phyloP scores from a whole-genome alignment of 30 jellyfish, hydroid and myxozoan genomes.

The Haliclystus octoradiatus region DNA sequence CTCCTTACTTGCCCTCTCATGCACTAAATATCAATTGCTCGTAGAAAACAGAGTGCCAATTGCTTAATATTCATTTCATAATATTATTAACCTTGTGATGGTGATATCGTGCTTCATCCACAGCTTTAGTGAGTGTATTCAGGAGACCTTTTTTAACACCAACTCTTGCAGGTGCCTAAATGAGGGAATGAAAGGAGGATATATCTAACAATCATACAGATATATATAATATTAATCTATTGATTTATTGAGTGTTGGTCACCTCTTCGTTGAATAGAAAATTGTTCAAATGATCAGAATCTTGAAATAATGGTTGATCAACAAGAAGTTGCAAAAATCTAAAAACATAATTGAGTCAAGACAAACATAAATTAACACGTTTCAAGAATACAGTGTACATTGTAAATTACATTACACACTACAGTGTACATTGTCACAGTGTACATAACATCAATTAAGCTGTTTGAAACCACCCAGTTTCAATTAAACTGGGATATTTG shows the following conservation, averaged over 20 bases:
- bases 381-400: neutral
- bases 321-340: conserved; percentile 28
- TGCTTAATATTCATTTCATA: no score
- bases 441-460: no score
- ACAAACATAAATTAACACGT: no score
- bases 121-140: conserved; percentile 37
- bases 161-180: conserved; percentile 77
- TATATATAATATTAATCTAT: neutral
- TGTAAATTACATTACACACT: no score
- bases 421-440: no score
- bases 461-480: no score
- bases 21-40: no score
- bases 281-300: conserved; percentile 36
- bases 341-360: neutral
- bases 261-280: conserved; percentile 80
- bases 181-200: neutral
- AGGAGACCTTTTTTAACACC: conserved; percentile 71
- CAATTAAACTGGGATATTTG: no score
- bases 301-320: conserved; percentile 33
- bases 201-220: no score
- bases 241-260: neutral
- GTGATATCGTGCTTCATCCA: conserved; percentile 74
- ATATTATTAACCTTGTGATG: conserved; percentile 45
- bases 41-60: no score
- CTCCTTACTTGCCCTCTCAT: no score